Base-by-base conservation (phyloP, 2,113 vertebrate species). In the Xiphorhynchus elegans region DNA sequence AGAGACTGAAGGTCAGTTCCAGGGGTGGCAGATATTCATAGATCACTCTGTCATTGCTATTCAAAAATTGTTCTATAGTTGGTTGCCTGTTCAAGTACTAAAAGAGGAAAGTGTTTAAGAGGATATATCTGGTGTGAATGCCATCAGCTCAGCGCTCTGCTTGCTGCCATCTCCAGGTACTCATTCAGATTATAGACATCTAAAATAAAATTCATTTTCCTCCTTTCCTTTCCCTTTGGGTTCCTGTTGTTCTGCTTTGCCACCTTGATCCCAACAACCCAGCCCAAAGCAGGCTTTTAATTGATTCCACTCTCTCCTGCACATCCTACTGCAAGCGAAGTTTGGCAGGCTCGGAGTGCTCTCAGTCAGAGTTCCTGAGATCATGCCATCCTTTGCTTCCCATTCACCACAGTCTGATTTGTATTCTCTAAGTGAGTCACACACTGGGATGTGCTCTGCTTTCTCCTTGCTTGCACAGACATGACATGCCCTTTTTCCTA, bases 361-460 rank as follows among this genome's bases (percentile, higher is more conserved):
- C 87, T 78, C 76, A 68, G 80, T 60, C 40, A 78, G 49, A 74
- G 62, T 17, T 88, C 62, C 84, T 46, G 21, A 83, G 62, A 88
- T 78, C 76, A 52, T 8, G 5, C 9, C 0, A 90, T 67, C 89
- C 25, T 69, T 87, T 67, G 37, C 79, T 62, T 94, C 86, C 66
- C 75, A 20, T 94, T 95, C 80, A 70, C 60, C 2, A 8, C 1
- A 5, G 31, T 10, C 31, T 58, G 37, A 56, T 88, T 76, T 87
- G 81, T 69, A 59, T 84, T 83, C 84, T 93, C 78, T 69, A 74
- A 87, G 69, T 92, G 85, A 94, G 25, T 94, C 70, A 88, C 64
- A 92, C 74, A 29, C 0, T 26, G 20, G 52, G 58, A 52, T 29
- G 53, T 47, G 46, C 52, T 94, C 85, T 84, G 72, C 83, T 63